These are phyloP conservation scores for Chaetoderma sp. DNA, from an alignment of 2,888 invertebrate species.

Conservation along the genomic window DNA sequence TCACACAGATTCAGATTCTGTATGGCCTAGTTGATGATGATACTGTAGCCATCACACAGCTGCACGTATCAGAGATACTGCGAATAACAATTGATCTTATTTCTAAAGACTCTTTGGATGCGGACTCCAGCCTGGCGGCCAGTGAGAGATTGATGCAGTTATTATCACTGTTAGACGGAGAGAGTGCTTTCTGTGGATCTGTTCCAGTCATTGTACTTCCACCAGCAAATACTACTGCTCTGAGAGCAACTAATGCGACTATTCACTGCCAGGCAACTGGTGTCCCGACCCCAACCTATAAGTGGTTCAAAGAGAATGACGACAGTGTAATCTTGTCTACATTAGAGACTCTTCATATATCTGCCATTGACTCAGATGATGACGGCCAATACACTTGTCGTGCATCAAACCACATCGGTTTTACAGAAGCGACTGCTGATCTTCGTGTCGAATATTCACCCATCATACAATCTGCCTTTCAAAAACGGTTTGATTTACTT, in stretches of 20 bases:
- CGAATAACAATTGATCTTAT: background rate
- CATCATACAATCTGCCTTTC: background rate
- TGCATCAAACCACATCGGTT: background rate
- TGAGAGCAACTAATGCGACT: background rate
- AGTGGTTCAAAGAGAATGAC: background rate
- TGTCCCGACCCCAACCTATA: background rate
- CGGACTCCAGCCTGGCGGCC: background rate
- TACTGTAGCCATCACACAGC: background rate
- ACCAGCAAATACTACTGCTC: background rate
- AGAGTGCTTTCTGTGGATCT: background rate
- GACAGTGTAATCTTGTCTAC: background rate
- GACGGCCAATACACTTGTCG: background rate
- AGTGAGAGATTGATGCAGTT: background rate
- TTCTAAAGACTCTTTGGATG: background rate
- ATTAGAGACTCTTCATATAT: background rate
- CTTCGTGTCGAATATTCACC: background rate
- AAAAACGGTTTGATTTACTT: background rate
- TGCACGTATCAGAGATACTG: background rate
- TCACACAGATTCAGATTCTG: background rate
- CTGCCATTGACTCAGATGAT: background rate
- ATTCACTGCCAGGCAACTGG: background rate
- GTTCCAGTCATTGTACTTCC: background rate
- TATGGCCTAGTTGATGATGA: background rate
- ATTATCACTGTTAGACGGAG: background rate
- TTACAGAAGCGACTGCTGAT: no score